phyloP scores from a whole-genome alignment of 2,113 vertebrate species.

The Dunckerocampus dactyliophorus region DNA sequence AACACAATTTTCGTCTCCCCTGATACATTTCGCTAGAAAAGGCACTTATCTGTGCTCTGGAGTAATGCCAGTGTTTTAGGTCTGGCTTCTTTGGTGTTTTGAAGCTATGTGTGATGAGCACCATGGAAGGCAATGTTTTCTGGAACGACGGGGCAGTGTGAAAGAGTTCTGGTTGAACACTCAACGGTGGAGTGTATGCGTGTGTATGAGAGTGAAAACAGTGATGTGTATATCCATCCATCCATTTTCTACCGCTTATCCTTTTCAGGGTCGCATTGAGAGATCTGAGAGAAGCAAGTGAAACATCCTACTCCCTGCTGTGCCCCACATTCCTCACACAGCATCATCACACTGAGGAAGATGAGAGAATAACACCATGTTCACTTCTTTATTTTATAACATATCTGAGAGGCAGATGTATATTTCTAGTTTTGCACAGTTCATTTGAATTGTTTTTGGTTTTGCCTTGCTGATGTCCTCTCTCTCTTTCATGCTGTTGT shows the following conservation, averaged over 20 bases:
- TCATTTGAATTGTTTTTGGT: background rate
- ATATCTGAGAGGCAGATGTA: background rate
- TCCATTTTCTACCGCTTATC: background rate
- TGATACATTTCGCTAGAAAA: background rate
- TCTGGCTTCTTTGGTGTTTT: background rate
- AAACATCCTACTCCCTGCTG: constrained; percentile 39
- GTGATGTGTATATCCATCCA: background rate
- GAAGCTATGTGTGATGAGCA: constrained; percentile 8
- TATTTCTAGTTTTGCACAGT: background rate
- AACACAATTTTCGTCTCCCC: background rate
- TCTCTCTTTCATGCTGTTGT: constrained; percentile 13
- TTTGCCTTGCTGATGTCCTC: background rate
- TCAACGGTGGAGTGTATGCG: background rate
- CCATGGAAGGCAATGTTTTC: constrained; percentile 15
- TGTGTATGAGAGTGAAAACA: background rate
- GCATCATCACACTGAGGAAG: constrained; percentile 13
- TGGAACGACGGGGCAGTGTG: background rate
- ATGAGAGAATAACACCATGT: background rate
- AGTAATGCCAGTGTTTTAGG: constrained; percentile 14
- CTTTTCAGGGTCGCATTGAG: too few relatives aligned
- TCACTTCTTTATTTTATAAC: background rate
- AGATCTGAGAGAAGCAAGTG: too few relatives aligned
- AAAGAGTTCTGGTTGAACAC: constrained; percentile 12
- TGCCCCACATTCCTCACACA: constrained; percentile 29
- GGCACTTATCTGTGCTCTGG: constrained; percentile 1